phyloP scores from a whole-genome alignment of 2,797 vertebrate genomes.

The Anableps anableps region DNA sequence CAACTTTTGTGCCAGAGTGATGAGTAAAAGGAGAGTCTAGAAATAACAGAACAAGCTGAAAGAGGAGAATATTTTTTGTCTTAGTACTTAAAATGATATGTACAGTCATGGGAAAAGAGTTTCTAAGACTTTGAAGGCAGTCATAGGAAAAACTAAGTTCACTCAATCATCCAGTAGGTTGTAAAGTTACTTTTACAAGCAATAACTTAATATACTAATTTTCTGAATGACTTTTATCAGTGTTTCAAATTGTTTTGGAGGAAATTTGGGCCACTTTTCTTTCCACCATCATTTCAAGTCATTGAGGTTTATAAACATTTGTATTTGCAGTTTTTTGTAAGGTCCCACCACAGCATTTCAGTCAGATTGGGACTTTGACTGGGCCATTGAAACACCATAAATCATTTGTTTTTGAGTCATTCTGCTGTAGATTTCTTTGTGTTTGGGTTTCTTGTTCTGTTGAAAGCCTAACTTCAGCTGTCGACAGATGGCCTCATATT shows the following conservation, averaged over 20 bases:
- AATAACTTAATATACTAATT: not conserved
- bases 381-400: not conserved
- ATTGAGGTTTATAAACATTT: too few species aligned
- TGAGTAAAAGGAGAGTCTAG: not conserved
- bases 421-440: not conserved
- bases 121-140: not conserved
- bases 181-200: not conserved
- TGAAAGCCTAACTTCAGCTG: not conserved
- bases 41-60: conserved; percentile 2
- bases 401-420: not conserved
- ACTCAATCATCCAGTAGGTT: not conserved
- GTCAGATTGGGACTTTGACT: too few species aligned
- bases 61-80: not conserved
- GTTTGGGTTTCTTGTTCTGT: not conserved
- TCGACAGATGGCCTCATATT: not conserved
- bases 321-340: too few species aligned
- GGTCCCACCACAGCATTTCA: too few species aligned
- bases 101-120: not conserved
- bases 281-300: too few species aligned
- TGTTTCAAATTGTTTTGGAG: not conserved
- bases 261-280: not conserved
- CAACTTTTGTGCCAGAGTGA: not conserved
- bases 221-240: not conserved
- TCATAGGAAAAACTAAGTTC: not conserved
- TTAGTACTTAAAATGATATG: not conserved